Conservation (phyloP, 2,888 invertebrate genomes). For the Darwinula stevensoni region DNA sequence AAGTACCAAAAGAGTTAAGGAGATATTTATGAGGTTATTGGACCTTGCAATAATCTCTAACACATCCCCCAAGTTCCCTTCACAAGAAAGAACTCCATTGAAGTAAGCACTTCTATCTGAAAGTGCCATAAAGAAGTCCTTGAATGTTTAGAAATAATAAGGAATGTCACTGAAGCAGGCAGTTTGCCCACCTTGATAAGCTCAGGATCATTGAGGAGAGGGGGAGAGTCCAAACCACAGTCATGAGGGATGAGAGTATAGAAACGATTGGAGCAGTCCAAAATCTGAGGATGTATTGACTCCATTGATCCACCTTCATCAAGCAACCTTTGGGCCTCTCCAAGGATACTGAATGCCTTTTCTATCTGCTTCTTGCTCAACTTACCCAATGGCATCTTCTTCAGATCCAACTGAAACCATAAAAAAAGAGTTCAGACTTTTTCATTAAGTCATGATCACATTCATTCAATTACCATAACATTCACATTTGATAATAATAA, state of each 20-base stretch:
- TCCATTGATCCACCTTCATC: constrained; percentile 9
- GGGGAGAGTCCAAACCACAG: constrained; percentile 56
- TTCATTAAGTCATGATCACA: not conserved
- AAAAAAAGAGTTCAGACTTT: constrained; percentile 10
- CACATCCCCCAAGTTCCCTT: too few relatives aligned
- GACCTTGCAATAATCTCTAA: too few relatives aligned
- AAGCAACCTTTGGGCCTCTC: constrained; percentile 26
- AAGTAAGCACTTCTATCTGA: too few relatives aligned
- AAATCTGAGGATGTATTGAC: constrained; percentile 21
- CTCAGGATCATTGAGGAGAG: constrained; percentile 44
- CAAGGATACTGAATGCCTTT: constrained; percentile 48
- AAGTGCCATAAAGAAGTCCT: too few relatives aligned
- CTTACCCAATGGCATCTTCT: constrained; percentile 96
- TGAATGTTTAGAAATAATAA: too few relatives aligned
- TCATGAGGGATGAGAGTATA: constrained; percentile 86
- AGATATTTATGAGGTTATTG: too few relatives aligned
- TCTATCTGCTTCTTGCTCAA: constrained; percentile 66
- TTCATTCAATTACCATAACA: constrained; percentile 1
- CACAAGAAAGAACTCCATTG: too few relatives aligned
- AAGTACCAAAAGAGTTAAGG: too few relatives aligned
- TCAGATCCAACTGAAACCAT: constrained; percentile 68
- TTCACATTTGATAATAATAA: constrained; percentile 6
- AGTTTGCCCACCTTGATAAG: too few relatives aligned
- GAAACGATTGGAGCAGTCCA: constrained; percentile 73
- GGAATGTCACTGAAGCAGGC: too few relatives aligned